Conservation (phyloP, 2,113 vertebrate species). For the Monarcha castaneiventris region DNA sequence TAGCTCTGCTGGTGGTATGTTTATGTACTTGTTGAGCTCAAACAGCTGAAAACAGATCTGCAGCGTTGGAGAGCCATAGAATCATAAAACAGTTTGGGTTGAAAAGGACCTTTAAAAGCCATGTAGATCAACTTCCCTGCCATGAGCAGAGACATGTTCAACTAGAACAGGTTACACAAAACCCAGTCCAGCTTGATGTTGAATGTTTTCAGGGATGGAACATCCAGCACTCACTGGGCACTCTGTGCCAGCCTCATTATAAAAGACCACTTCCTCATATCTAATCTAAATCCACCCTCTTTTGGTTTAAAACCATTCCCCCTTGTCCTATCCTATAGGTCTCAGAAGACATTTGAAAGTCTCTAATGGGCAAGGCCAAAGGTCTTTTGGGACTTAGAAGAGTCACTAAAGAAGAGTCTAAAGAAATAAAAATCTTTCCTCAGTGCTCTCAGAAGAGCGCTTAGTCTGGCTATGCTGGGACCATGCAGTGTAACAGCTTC, state of each 20-base stretch:
- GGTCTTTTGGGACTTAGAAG: fast-evolving
- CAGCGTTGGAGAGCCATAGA: background rate
- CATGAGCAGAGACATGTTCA: background rate
- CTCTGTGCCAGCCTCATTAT: background rate
- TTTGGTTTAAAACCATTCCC: background rate
- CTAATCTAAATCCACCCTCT: background rate
- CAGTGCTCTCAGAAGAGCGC: background rate
- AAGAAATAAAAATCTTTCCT: background rate
- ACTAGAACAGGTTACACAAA: background rate
- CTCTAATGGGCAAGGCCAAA: background rate
- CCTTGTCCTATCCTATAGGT: no score
- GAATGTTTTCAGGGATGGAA: background rate
- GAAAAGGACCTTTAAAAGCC: background rate
- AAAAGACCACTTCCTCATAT: background rate
- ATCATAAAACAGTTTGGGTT: background rate
- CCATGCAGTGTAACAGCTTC: background rate
- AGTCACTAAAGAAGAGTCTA: background rate
- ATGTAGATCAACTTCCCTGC: background rate
- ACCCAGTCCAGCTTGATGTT: background rate
- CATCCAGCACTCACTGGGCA: background rate
- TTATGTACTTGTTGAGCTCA: background rate
- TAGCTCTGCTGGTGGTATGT: background rate
- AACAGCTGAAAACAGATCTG: background rate
- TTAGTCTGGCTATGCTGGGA: background rate
- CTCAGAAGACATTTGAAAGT: background rate